A percentile compares a stretch with the other conserved stretches of the same genome.
Evolutionary conservation across 2,797 vertebrate species (phyloP).

Genomic region (Coranthus polyacanthus): DNA sequence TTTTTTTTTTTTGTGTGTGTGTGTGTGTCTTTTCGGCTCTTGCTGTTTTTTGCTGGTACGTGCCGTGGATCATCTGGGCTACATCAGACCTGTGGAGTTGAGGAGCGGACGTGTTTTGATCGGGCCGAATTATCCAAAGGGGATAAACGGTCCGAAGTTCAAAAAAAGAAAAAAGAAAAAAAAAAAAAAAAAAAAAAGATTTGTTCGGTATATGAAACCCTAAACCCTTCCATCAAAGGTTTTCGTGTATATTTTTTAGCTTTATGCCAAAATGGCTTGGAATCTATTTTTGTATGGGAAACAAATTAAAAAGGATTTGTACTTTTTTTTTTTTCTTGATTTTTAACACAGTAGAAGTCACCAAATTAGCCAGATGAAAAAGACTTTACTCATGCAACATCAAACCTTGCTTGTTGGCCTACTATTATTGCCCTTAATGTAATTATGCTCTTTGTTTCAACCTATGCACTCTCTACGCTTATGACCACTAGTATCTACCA

Average conservation of each 20-base stretch:
- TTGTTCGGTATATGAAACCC: conserved; percentile 34
- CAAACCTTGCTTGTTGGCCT: conserved; percentile 77
- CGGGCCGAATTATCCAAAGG: conserved; percentile 37
- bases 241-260: conserved; percentile 57
- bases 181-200: background rate
- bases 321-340: conserved; percentile 22
- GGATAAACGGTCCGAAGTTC: conserved; percentile 25
- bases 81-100: conserved; percentile 55
- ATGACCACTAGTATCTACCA: conserved; percentile 91
- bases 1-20: no score
- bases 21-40: conserved; percentile 25
- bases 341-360: conserved; percentile 44
- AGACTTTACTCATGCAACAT: conserved; percentile 74
- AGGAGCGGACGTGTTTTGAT: conserved; percentile 38
- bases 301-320: conserved; percentile 56
- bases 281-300: conserved; percentile 51
- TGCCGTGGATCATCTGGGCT: conserved; percentile 55
- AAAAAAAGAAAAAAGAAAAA: no score
- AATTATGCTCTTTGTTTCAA: conserved; percentile 79
- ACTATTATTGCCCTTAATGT: conserved; percentile 76
- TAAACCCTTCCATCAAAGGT: conserved; percentile 71
- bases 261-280: conserved; percentile 54
- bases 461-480: conserved; percentile 87
- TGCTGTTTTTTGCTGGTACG: conserved; percentile 40
- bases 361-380: conserved; percentile 64